Base-by-base conservation (phyloP, 2,797 vertebrate species). In the Rhinophrynus dorsalis region DNA sequence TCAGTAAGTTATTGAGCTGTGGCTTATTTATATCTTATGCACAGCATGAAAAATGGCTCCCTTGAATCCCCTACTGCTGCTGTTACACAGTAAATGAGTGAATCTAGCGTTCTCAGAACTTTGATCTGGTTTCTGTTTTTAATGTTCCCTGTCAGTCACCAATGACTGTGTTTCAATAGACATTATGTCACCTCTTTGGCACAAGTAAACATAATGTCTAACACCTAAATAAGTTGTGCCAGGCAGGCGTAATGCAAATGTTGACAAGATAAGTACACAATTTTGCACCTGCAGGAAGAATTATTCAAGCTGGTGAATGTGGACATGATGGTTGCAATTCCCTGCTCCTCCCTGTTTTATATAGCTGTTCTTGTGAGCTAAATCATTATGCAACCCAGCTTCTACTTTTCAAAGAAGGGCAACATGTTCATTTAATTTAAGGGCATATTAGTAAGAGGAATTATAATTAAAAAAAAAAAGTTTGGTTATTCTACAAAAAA, bases 171-270 rank as follows among this genome's bases (percentile, higher is more conserved):
- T 79, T 84, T 89, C 81, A 81, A 85, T 76, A 90, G 89, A 90
- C 85, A 83, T 89, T 81, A 89, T 86, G 88, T 90, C 88, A 89
- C 80, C 72, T 75, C 73, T 77, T 75, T 83, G 70, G 70, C 70
- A 66, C 84, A 78, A 24, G 64, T 83, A 89, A 90, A 90, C 81
- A 87, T 69, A 83, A 72, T 60, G 78, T 84, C 82, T 86, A 86
- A 88, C 79, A 80, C 81, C 80, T 85, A 73, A 62, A 44, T 38
- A 7, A 1, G 12, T 50, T 11, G 51, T 2, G 0, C 75, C 74
- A 64, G 32, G 0, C 0, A 0, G 80, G 75, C 0, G 3, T 1
- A 1, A 65, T 55, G 66, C 2, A 13, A 60, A 64, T 50, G 75
- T 64, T 30, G 55, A 89, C 84, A 84, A 90, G 88, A 89, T 88